Evolutionary conservation across 2,797 vertebrate genomes (phyloP), one percentile per base, ranked within the genome.

Genomic region (Buceros bicornis): DNA sequence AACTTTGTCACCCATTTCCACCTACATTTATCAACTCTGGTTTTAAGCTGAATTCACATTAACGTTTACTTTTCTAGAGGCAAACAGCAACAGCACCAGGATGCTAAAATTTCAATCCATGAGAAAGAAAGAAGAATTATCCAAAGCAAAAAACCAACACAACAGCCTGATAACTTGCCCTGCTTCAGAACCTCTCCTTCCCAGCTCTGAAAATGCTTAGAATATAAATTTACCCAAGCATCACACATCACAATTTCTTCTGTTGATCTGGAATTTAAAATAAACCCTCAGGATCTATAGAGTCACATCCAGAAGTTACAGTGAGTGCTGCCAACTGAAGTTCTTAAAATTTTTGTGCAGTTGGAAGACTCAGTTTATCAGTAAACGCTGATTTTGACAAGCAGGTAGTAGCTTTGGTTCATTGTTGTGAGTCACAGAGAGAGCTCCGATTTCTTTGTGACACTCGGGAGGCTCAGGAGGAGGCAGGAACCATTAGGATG

Each of bases 381-480:
- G 83, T 69, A 85, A 79, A 78, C n/a, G 33, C 31, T 33, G 76
- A 82, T 91, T 93, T 95, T 91, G 95, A 78, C 70, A 76, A 93
- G 87, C n/a, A 86, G 71, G 62, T 16, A 56, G 64, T 8, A 51
- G 42, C 56, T 93, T 71, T 3, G 2, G 6, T 35, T 83, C n/a
- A 5, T 57, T 61, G 86, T 84, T 92, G 51, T 9, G 47, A 69
- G 72, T 10, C 66, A 11, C 10, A 76, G 35, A 4, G 61, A 35
- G 76, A 80, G 67, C 31, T 85, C 42, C 67, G 21, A 56, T 69
- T 84, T 67, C 86, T 70, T 18, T 69, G 89, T 11, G 84, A 33
- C 70, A 21, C 51, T 4, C 6, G 5, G 54, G 78, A 62, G 72
- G 56, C 81, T 79, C 0, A 0, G 69, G 31, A 48, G 22, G 74